Percentiles rank a stretch among this genome's conserved stretches.
These are phyloP conservation scores for Apis cerana DNA, from an alignment of 1,140 invertebrate species.

Conservation along the genomic window DNA sequence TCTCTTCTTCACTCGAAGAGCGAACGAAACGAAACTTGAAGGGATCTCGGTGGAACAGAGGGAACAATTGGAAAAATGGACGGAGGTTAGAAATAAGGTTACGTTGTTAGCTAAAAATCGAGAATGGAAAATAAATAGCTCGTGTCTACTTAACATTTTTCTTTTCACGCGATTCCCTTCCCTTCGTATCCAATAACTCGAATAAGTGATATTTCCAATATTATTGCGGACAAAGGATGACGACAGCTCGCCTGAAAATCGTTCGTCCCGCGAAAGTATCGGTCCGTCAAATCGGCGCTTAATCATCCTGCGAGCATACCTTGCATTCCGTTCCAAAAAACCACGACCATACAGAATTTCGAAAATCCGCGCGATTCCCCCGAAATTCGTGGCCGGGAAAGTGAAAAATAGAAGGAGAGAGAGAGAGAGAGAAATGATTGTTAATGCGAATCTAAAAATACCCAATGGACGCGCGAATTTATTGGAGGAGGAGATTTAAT, in stretches of 20 bases:
- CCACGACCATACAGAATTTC: constrained; percentile 10
- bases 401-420: background rate
- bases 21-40: constrained; percentile 22
- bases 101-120: background rate
- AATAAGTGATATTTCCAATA: background rate
- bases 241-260: background rate
- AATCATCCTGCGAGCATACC: background rate
- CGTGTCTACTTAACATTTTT: too few species aligned
- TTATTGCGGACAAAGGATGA: background rate
- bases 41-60: background rate
- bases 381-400: background rate
- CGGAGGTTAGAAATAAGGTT: background rate
- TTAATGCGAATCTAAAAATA: constrained; percentile 28
- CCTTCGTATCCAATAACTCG: background rate
- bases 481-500: background rate
- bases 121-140: background rate
- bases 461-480: constrained; percentile 42
- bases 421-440: background rate
- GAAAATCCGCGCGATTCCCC: background rate
- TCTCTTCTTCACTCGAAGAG: too few species aligned
- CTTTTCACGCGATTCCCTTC: background rate
- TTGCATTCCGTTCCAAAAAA: background rate
- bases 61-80: background rate
- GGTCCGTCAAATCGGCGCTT: background rate
- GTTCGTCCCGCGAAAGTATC: background rate